Conservation (phyloP, 1,140 invertebrate genomes). For the Himalopsyche phryganea region DNA sequence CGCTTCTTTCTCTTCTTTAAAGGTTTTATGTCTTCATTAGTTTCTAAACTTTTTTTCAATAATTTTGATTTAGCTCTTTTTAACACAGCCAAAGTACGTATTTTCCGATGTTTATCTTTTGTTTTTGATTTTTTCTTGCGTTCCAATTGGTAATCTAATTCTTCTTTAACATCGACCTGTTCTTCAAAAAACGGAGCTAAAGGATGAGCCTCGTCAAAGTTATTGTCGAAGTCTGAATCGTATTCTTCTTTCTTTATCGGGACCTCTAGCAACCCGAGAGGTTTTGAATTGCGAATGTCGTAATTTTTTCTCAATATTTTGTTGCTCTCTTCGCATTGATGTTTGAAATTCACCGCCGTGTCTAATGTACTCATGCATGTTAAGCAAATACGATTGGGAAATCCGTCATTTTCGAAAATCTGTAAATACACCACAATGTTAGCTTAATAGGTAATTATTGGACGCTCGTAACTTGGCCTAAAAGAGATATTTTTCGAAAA, state of each 20-base stretch:
- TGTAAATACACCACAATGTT: constrained; percentile 14
- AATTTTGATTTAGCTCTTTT: constrained; percentile 7
- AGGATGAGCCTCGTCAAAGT: background rate
- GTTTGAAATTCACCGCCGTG: constrained; percentile 8
- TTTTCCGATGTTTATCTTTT: constrained; percentile 3
- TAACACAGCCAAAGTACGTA: background rate
- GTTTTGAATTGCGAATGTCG: background rate
- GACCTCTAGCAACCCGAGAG: constrained; percentile 3
- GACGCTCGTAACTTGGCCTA: too few species aligned
- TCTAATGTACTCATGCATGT: constrained; percentile 11
- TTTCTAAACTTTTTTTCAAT: constrained; percentile 1
- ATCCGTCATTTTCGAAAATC: constrained; percentile 17
- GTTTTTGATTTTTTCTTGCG: too few species aligned
- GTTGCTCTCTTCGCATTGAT: constrained; percentile 13
- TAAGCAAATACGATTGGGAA: constrained; percentile 15
- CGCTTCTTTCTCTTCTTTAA: background rate
- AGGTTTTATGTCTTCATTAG: constrained; percentile 6
- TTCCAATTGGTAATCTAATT: too few species aligned
- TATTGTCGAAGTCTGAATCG: constrained; percentile 16
- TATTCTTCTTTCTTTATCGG: constrained; percentile 8
- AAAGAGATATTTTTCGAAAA: too few species aligned
- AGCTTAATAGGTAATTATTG: too few species aligned
- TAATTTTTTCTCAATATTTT: constrained; percentile 8
- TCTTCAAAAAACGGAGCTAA: too few species aligned
- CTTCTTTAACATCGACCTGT: too few species aligned